Evolutionary conservation across 2,113 vertebrate genomes (phyloP).

Genomic region (Nansenia antarctica): DNA sequence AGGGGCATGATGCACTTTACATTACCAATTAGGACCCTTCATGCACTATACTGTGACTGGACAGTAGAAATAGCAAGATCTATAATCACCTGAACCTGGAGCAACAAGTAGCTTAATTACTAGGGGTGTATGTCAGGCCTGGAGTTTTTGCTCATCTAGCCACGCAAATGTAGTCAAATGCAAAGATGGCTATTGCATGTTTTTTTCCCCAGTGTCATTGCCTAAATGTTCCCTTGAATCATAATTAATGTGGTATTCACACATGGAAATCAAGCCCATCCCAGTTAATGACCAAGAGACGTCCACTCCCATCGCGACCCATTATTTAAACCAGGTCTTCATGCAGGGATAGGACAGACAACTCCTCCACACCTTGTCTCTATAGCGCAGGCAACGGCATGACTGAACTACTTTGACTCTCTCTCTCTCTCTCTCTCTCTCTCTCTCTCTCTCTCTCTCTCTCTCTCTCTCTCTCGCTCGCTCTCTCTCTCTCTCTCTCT

Average conservation of each 20-base stretch:
- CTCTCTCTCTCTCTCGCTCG: neutral
- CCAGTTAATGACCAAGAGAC: neutral
- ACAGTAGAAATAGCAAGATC: no score
- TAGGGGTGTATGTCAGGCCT: neutral
- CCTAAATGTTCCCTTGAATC: neutral
- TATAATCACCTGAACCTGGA: no score
- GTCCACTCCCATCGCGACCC: neutral
- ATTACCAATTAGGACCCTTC: no score
- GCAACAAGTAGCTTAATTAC: no score
- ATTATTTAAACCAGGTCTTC: conserved; percentile 1
- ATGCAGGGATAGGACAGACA: neutral
- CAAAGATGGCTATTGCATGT: no score
- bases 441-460: neutral
- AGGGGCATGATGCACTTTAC: no score
- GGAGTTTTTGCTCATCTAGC: no score
- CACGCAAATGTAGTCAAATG: no score
- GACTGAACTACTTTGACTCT: neutral
- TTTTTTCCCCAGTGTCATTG: neutral
- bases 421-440: neutral
- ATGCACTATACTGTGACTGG: no score
- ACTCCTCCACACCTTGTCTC: neutral
- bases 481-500: neutral
- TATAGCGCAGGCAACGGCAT: neutral
- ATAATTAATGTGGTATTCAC: neutral
- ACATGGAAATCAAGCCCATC: neutral